phyloP scores from a whole-genome alignment of 2,113 vertebrate species.

The Thinocorus orbignyianus region DNA sequence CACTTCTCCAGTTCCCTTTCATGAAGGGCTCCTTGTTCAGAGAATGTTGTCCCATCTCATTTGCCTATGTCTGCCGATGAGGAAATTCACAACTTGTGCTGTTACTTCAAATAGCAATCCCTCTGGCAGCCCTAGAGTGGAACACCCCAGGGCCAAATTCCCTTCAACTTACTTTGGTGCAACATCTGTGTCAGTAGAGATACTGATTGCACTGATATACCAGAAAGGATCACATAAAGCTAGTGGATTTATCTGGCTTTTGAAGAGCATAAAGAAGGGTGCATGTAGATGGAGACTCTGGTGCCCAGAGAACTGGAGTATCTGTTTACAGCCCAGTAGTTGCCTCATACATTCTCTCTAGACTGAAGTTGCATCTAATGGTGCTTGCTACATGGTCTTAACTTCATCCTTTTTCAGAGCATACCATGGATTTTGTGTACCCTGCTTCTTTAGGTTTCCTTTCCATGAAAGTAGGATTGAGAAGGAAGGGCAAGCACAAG shows the following conservation, averaged over 20 bases:
- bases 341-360: neutral
- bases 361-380: neutral
- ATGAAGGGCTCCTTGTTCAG: neutral
- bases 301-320: neutral
- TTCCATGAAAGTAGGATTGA: neutral
- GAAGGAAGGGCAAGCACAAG: rapidly evolving
- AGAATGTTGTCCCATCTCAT: neutral
- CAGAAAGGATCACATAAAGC: neutral
- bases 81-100: neutral
- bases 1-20: neutral
- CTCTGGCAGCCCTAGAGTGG: neutral
- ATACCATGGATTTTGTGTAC: rapidly evolving
- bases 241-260: neutral
- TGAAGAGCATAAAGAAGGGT: neutral
- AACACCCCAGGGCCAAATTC: neutral
- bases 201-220: neutral
- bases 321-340: neutral
- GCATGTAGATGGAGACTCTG: neutral
- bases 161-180: neutral
- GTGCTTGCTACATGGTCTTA: neutral
- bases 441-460: neutral
- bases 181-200: neutral
- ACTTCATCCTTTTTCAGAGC: neutral
- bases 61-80: neutral
- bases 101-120: neutral